These are phyloP conservation scores for Fregetta grallaria DNA, from an alignment of 2,113 vertebrate species.

Conservation along the genomic window DNA sequence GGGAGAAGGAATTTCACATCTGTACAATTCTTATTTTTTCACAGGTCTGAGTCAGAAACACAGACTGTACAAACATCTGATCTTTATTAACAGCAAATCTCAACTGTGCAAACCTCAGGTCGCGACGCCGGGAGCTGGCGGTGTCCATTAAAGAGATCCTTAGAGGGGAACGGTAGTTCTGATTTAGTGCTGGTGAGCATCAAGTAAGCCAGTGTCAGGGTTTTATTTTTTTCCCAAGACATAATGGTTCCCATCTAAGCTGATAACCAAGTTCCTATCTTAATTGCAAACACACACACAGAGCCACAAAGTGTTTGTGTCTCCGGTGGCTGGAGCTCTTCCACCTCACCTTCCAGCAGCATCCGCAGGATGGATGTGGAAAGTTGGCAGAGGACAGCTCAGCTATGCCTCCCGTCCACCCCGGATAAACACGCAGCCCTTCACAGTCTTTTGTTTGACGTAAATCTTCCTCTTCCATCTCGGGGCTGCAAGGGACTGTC, in stretches of 20 bases:
- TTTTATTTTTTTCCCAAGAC: slow-evolving; percentile 4
- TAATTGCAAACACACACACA: slow-evolving; percentile 37
- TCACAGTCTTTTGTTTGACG: slow-evolving; percentile 48
- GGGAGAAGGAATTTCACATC: slow-evolving; percentile 40
- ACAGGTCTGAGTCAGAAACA: slow-evolving; percentile 63
- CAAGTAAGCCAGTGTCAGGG: slow-evolving; percentile 14
- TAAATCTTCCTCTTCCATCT: slow-evolving; percentile 24
- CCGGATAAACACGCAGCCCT: slow-evolving; percentile 6
- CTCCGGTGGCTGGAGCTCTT: slow-evolving; percentile 34
- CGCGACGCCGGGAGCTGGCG: slow-evolving; percentile 11
- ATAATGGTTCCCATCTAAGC: slow-evolving; percentile 44
- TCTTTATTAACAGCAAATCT: slow-evolving; percentile 58
- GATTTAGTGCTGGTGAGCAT: slow-evolving; percentile 37
- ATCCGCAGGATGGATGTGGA: slow-evolving; percentile 45
- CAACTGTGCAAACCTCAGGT: slow-evolving; percentile 48
- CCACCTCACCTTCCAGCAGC: slow-evolving; percentile 44
- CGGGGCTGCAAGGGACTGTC: not conserved
- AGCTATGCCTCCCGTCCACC: not conserved
- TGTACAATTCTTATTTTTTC: slow-evolving; percentile 8
- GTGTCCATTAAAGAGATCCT: slow-evolving; percentile 47
- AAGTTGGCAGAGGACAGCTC: slow-evolving; percentile 38
- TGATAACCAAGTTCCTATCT: slow-evolving; percentile 45
- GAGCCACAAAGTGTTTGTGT: slow-evolving; percentile 3
- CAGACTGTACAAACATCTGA: slow-evolving; percentile 59
- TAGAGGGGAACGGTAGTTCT: slow-evolving; percentile 52